Evolutionary conservation across 2,797 vertebrate species (phyloP).

Genomic region (Moxostoma hubbsi): DNA sequence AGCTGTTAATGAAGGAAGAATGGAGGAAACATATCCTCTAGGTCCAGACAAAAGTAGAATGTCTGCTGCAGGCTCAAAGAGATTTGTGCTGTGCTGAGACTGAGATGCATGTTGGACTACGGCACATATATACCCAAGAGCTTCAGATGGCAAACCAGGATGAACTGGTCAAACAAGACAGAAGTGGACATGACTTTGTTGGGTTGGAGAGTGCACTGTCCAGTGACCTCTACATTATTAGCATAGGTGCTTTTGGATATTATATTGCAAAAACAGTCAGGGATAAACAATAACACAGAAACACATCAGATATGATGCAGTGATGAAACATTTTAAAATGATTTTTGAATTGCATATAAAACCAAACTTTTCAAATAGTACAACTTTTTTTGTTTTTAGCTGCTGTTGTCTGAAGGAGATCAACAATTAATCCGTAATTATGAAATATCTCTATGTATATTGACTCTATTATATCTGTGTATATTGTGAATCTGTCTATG

Average conservation of each 20-base stretch:
- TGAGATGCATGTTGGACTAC: slow-evolving; percentile 50
- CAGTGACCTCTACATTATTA: slow-evolving; percentile 45
- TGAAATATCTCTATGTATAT: neutral
- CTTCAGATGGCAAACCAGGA: slow-evolving; percentile 19
- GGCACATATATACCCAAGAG: slow-evolving; percentile 40
- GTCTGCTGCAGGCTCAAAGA: slow-evolving; percentile 26
- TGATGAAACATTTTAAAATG: neutral
- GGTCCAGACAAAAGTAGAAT: slow-evolving; percentile 53
- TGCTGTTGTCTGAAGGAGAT: neutral
- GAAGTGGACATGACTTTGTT: slow-evolving; percentile 50
- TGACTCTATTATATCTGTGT: too few species aligned
- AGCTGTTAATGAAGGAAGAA: slow-evolving; percentile 12
- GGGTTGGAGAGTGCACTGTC: slow-evolving; percentile 48
- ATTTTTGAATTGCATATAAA: neutral
- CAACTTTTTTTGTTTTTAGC: neutral
- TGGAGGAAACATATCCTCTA: slow-evolving; percentile 43
- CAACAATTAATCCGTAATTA: neutral
- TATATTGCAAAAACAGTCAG: slow-evolving; percentile 31
- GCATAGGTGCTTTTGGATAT: slow-evolving; percentile 52
- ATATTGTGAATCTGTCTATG: too few species aligned
- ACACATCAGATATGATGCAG: neutral
- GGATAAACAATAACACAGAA: slow-evolving; percentile 14
- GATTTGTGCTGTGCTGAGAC: slow-evolving; percentile 30
- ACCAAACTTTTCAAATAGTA: neutral
- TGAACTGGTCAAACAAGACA: slow-evolving; percentile 30